Evolutionary conservation across 2,797 vertebrate genomes (phyloP).

Genomic region (Pitangus sulphuratus): DNA sequence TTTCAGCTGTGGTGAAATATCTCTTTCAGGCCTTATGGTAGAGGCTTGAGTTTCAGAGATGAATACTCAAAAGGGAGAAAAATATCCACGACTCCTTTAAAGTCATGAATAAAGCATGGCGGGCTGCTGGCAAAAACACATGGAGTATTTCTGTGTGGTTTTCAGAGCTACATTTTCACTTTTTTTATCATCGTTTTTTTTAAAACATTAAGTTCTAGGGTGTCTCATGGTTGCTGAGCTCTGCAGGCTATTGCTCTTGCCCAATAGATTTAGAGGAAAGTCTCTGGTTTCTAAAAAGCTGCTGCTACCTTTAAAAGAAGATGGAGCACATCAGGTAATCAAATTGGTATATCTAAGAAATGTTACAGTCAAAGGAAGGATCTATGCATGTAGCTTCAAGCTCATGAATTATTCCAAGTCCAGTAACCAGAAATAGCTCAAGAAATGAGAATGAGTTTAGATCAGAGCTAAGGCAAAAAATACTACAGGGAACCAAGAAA

Average conservation of each 20-base stretch:
- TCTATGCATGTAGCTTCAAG: background rate
- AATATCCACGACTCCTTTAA: background rate
- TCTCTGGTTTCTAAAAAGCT: background rate
- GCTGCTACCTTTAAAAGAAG: background rate
- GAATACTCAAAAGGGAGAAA: background rate
- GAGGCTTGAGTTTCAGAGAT: background rate
- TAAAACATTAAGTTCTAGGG: background rate
- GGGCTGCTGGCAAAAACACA: background rate
- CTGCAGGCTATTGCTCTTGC: background rate
- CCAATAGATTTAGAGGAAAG: background rate
- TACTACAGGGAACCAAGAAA: background rate
- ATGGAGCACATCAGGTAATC: background rate
- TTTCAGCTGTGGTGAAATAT: background rate
- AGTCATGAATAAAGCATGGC: background rate
- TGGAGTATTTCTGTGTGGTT: background rate
- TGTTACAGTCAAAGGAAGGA: background rate
- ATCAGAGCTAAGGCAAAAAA: background rate
- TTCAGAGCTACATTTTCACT: background rate
- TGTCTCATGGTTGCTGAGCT: background rate
- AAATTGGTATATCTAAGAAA: background rate
- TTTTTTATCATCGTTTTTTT: background rate
- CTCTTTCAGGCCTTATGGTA: background rate
- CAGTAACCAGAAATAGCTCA: slow-evolving; percentile 40
- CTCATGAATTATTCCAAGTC: slow-evolving; percentile 54
- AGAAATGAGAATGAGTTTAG: background rate